phyloP scores from a whole-genome alignment of 1,140 invertebrate species.

The Pararge aegeria region DNA sequence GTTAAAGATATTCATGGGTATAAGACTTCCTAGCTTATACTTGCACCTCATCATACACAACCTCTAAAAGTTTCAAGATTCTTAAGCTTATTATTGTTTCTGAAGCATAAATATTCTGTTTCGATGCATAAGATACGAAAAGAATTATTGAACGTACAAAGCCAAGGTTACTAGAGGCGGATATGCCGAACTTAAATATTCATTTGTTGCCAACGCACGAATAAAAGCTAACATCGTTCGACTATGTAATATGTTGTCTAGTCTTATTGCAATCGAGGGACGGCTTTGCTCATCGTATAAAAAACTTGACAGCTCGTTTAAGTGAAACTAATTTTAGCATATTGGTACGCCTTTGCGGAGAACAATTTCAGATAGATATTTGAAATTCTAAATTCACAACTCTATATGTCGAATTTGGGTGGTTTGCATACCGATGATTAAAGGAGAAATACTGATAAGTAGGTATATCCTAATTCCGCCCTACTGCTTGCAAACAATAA shows the following conservation, averaged over 20 bases:
- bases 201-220: slow-evolving; percentile 56
- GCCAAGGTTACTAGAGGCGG: slow-evolving; percentile 63
- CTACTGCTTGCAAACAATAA: no score
- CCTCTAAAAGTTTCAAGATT: no score
- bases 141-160: slow-evolving; percentile 57
- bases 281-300: slow-evolving; percentile 30
- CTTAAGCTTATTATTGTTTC: neutral
- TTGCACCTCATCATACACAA: no score
- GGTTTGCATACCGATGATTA: no score
- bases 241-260: slow-evolving; percentile 18
- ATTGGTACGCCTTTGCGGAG: neutral
- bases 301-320: slow-evolving; percentile 28
- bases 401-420: no score
- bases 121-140: slow-evolving; percentile 63
- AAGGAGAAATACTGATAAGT: no score
- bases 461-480: no score
- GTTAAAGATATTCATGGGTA: no score
- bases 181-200: slow-evolving; percentile 65
- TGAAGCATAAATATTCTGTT: slow-evolving; percentile 35
- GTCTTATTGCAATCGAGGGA: slow-evolving; percentile 27
- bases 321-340: slow-evolving; percentile 1
- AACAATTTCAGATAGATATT: neutral
- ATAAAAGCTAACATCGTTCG: slow-evolving; percentile 31
- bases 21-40: no score
- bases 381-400: no score